Evolutionary conservation across 2,113 vertebrate genomes (phyloP).

Genomic region (Salvelinus alpinus): DNA sequence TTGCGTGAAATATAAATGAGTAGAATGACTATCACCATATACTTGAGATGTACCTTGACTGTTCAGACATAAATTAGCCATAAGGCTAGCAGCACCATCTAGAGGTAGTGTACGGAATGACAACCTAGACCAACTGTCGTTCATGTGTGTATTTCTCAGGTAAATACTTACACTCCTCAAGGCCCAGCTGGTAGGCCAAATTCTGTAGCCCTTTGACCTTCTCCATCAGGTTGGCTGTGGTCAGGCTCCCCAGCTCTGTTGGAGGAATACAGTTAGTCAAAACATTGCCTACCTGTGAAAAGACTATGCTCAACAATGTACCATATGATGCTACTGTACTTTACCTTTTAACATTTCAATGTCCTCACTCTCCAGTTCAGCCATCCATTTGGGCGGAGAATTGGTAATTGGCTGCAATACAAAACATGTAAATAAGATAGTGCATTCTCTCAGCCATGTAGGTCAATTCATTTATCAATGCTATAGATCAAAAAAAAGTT

Average conservation of each 20-base stretch:
- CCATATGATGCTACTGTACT: constrained; percentile 1
- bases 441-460: background rate
- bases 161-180: constrained; percentile 94
- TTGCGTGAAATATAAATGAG: background rate
- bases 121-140: background rate
- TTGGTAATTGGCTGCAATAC: constrained; percentile 87
- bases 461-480: constrained; percentile 24
- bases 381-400: constrained; percentile 98
- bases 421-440: constrained; percentile 26
- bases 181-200: constrained; percentile 93
- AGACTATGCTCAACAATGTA: background rate
- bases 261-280: background rate
- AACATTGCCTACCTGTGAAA: too few species aligned
- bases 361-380: constrained; percentile 95
- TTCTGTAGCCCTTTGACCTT: constrained; percentile 98
- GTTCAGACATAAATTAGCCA: background rate
- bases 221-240: constrained; percentile 97
- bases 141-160: too few species aligned
- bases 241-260: constrained; percentile 92
- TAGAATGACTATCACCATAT: background rate
- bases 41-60: background rate
- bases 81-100: constrained; percentile 64
- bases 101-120: constrained; percentile 48
- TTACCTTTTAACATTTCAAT: constrained; percentile 98
- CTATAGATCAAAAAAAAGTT: background rate